Base-by-base conservation (phyloP, 2,888 invertebrate species). In the Drosophila villosipedis region DNA sequence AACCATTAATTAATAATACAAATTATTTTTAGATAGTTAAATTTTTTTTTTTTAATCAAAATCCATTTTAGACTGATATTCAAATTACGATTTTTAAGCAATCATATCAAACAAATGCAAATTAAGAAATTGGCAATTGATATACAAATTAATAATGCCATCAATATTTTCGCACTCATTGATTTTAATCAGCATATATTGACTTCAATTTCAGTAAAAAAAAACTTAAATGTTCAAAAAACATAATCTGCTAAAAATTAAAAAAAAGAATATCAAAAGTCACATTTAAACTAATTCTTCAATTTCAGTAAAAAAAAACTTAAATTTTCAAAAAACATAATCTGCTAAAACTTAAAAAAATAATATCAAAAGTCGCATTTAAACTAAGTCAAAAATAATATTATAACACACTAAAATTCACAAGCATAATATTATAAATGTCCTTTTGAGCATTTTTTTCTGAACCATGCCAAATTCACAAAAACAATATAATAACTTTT, bases 271-370 rank as follows among this genome's bases (percentile, higher is more conserved):
- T 16, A 28, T 16, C 7, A 16, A 47, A 47, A 47, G 16, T 16
- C 25, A 10, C 12, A 6, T 28, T 55, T 25, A 6, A 55, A 54
- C 25, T 1, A 35, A 33, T 25, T 25, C 55, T 7, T 14, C 7
- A 39, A 57, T n/a, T n/a, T 57, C 28, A n/a, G n/a, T 30, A 9
- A n/a, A n/a, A n/a, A 7, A 30, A 30, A 14, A 14, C 7, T 25
- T 54, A 0, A 5, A n/a, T 3, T n/a, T 19, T 4, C 6, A 12
- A 19, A 25, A 25, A 3, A 25, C 10, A 10, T 3, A 10, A 19
- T 19, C 2, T 19, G 5, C 16, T 33, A 16, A 10, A 53, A 31
- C 22, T 31, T n/a, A 14, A 19, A n/a, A n/a, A 52, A 9, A 19
- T 0, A 37, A 47, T 16, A 25, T 16, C 7, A 16, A 47, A 47